Evolutionary conservation across 2,113 vertebrate species (phyloP), one percentile per base, ranked within the genome.

Genomic region (Sinocyclocheilus rhinocerous): DNA sequence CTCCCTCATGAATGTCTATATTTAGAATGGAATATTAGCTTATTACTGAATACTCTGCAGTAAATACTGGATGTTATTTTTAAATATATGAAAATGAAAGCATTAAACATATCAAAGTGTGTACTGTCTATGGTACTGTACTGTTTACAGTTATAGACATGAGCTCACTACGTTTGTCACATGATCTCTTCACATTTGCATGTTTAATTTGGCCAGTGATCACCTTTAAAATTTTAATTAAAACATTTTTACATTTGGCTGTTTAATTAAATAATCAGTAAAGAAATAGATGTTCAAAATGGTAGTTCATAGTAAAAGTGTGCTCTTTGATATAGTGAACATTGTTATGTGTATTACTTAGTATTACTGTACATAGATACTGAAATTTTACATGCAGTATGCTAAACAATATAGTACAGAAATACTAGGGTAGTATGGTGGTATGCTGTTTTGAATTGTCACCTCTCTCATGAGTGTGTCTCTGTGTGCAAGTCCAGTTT

Each of bases 381-480:
- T n/a, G n/a, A n/a, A n/a, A n/a, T n/a, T n/a, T n/a, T n/a, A n/a
- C n/a, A n/a, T n/a, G n/a, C n/a, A n/a, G n/a, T n/a, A n/a, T n/a
- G n/a, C n/a, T n/a, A n/a, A n/a, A n/a, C n/a, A n/a, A n/a, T n/a
- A n/a, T n/a, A n/a, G n/a, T n/a, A n/a, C n/a, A n/a, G n/a, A n/a
- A n/a, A n/a, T n/a, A n/a, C n/a, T n/a, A n/a, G n/a, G n/a, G n/a
- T n/a, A n/a, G n/a, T n/a, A n/a, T n/a, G n/a, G n/a, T n/a, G n/a
- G n/a, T n/a, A n/a, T n/a, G n/a, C n/a, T n/a, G n/a, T n/a, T n/a
- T n/a, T 52, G 75, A 22, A 72, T 52, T 16, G 93, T 97, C 97
- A 92, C 95, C 97, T 0, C 36, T 36, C 42, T 42, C 42, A 45
- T 45, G 8, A 2, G 42, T 45, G 42, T 45, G 42, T 45, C 42